Conservation (phyloP, 1,140 invertebrate species). For the Dendrolimus kikuchii region DNA sequence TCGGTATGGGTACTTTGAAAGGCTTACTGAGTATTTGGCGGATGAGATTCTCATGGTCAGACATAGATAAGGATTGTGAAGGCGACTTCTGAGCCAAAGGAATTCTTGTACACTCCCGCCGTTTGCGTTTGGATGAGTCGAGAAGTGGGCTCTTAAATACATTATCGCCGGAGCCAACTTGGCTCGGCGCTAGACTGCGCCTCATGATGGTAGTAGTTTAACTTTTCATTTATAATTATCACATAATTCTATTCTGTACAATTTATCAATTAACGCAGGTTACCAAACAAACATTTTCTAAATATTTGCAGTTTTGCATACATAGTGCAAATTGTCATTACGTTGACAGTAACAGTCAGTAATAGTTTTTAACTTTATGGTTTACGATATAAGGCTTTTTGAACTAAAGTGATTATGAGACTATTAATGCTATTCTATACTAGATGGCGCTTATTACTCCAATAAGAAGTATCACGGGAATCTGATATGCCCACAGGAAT, state of each 20-base stretch:
- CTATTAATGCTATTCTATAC: too few species aligned
- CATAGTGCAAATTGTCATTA: too few species aligned
- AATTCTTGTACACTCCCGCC: conserved; percentile 52
- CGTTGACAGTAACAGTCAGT: too few species aligned
- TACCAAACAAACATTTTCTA: too few species aligned
- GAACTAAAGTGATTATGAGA: too few species aligned
- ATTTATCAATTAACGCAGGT: too few species aligned
- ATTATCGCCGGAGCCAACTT: conserved; percentile 51
- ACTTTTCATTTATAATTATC: not conserved
- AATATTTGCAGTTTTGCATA: too few species aligned
- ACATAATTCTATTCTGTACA: not conserved
- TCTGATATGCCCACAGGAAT: too few species aligned
- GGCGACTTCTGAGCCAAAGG: conserved; percentile 46
- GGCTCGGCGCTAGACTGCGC: conserved; percentile 73
- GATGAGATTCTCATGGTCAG: conserved; percentile 79
- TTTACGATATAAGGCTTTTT: too few species aligned
- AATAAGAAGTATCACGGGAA: too few species aligned
- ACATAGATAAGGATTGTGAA: conserved; percentile 46
- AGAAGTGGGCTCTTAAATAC: conserved; percentile 66
- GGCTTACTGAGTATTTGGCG: conserved; percentile 88
- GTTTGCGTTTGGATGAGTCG: conserved; percentile 48
- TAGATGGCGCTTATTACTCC: too few species aligned
- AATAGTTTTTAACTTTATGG: too few species aligned
- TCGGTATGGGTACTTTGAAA: conserved; percentile 95
- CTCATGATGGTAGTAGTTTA: conserved; percentile 44